A percentile compares a stretch with the other conserved stretches of the same genome.
Evolutionary conservation across 2,113 vertebrate genomes (phyloP).

Genomic region (Indicator indicator): DNA sequence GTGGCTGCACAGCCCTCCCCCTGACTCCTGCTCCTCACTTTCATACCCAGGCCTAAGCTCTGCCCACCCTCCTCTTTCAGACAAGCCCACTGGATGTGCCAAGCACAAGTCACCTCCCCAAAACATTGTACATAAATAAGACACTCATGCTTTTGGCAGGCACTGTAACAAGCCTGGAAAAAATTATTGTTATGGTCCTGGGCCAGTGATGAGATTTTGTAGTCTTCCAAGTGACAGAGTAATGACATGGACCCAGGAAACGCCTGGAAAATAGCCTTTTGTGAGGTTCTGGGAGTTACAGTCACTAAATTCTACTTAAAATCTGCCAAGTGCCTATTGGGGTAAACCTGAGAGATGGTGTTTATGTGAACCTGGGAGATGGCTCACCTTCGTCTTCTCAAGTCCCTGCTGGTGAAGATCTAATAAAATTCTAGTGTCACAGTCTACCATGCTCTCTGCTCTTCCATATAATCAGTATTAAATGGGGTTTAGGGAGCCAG

Average conservation of each 20-base stretch:
- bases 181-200: neutral
- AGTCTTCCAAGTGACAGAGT: slow-evolving; percentile 6
- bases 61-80: neutral
- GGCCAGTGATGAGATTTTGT: neutral
- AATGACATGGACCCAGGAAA: neutral
- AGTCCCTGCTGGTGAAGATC: neutral
- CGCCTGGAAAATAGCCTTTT: neutral
- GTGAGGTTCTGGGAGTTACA: neutral
- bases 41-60: fast-evolving
- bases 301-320: neutral
- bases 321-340: neutral
- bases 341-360: neutral
- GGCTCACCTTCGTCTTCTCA: neutral
- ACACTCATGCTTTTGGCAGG: slow-evolving; percentile 11
- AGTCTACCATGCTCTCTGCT: neutral
- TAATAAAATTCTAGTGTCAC: neutral
- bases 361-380: neutral
- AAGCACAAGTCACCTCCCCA: neutral
- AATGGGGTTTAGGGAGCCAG: neutral
- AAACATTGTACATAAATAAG: neutral
- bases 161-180: neutral
- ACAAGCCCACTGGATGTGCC: neutral
- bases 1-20: fast-evolving
- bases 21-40: neutral
- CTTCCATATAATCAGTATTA: neutral